Evolutionary conservation across 2,888 invertebrate species (phyloP), one percentile per base, ranked within the genome.

Genomic region (Cordylochernes scorpioides): DNA sequence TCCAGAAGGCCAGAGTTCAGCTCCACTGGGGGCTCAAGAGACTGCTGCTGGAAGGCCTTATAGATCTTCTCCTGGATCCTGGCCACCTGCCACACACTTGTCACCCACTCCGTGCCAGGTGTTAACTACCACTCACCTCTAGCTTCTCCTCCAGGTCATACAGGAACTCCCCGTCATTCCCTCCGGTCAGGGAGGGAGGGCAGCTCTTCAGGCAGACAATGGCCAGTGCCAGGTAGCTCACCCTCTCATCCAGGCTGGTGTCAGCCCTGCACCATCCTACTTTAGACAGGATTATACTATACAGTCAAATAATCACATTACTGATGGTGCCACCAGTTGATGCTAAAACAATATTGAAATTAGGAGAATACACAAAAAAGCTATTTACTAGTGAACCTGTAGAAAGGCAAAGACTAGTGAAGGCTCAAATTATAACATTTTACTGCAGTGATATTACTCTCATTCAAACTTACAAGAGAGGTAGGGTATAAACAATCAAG

Each of bases 181-280:
- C 66, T 39, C 67, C 68, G 2, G 48, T 47, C 10, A 47, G 44
- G 27, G 46, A 39, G 29, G 50, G 47, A 29, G 74, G 75, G 4
- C 55, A 50, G 44, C 84, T 82, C 33, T 88, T 68, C 65, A 88
- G 75, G 53, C 88, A 88, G 61, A 91, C 75, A 37, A 88, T 74
- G 19, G 91, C 86, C 42, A 84, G 65, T 0, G 84, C 78, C 46
- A 97, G 58, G 59, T 88, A 86, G 45, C 77, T 71, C 42, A 88
- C 66, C 39, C 94, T 66, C 51, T 80, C 69, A 15, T 67, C 59
- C 24, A 94, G 57, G 2, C 65, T 62, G 31, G 84, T 63, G 27
- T 68, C 67, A 12, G 67, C 64, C 8, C 77, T 80, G 45, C 41
- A 57, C 49, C n/a, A n/a, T n/a, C n/a, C n/a, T n/a, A n/a, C n/a